Conservation (phyloP, 2,888 invertebrate genomes). For the Pollenia griseotomentosa region DNA sequence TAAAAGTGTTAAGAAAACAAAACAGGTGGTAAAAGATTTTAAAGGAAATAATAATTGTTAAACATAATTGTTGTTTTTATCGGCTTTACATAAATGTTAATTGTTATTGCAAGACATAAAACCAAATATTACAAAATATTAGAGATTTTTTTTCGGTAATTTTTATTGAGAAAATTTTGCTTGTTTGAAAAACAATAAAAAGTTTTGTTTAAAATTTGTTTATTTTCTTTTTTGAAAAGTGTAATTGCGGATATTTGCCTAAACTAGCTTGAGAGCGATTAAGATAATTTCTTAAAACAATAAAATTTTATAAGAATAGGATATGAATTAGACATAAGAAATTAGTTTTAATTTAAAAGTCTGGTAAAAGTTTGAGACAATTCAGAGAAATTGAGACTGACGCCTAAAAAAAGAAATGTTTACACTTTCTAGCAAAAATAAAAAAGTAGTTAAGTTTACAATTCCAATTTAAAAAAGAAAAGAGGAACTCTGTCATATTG, state of each 20-base stretch:
- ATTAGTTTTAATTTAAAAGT: too few species aligned
- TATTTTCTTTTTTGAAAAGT: background rate
- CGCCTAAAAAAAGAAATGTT: background rate
- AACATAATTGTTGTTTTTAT: slow-evolving; percentile 32
- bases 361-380: background rate
- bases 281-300: background rate
- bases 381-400: background rate
- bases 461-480: too few species aligned
- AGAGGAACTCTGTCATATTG: too few species aligned
- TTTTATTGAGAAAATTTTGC: background rate
- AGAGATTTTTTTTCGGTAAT: background rate
- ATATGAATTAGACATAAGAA: too few species aligned
- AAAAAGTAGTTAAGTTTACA: too few species aligned
- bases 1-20: background rate
- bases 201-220: background rate
- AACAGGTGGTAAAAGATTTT: slow-evolving; percentile 49
- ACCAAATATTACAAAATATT: slow-evolving; percentile 9
- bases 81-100: slow-evolving; percentile 35
- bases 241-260: slow-evolving; percentile 29
- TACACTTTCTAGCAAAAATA: background rate
- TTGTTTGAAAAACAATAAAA: slow-evolving; percentile 1
- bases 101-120: slow-evolving; percentile 30
- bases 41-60: slow-evolving; percentile 54
- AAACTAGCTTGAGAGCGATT: slow-evolving; percentile 19
- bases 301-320: too few species aligned